phyloP scores from a whole-genome alignment of 2,113 vertebrate genomes.

The Coryphaenoides rupestris region DNA sequence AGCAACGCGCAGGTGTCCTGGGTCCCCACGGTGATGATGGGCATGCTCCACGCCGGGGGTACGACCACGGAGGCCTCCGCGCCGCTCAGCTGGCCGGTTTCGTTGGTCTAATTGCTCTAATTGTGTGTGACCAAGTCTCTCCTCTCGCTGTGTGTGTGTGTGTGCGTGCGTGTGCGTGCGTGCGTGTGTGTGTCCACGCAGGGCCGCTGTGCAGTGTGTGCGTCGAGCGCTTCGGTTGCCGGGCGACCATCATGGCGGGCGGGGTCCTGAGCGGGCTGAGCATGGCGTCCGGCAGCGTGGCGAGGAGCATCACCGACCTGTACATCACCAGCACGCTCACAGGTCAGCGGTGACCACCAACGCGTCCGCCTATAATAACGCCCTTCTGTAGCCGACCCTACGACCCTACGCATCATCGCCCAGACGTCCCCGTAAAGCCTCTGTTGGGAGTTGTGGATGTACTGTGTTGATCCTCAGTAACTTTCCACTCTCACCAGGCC shows the following conservation, averaged over 20 bases:
- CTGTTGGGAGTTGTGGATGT: no score
- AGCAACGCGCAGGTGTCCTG: slow-evolving; percentile 81
- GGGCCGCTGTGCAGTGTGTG: slow-evolving; percentile 83
- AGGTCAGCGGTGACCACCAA: slow-evolving; percentile 53
- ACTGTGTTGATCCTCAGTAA: no score
- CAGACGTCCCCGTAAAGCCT: no score
- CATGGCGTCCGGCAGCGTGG: slow-evolving; percentile 80
- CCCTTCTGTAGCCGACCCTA: no score
- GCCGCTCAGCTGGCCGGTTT: no score
- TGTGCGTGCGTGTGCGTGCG: neutral
- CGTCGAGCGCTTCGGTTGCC: slow-evolving; percentile 77
- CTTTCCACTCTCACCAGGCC: no score
- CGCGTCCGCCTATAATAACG: neutral
- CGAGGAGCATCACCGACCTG: slow-evolving; percentile 72
- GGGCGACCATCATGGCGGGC: slow-evolving; percentile 73
- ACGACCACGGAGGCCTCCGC: slow-evolving; percentile 39
- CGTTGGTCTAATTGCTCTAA: no score
- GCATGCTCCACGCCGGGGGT: slow-evolving; percentile 79
- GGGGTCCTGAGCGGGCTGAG: slow-evolving; percentile 79
- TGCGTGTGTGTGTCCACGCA: slow-evolving; percentile 35
- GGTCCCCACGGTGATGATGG: slow-evolving; percentile 81
- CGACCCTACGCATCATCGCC: no score
- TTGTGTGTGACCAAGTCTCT: no score
- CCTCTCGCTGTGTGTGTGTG: neutral
- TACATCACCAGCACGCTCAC: slow-evolving; percentile 79